Evolutionary conservation across 1,140 invertebrate species (phyloP).

Genomic region (Rhopalosiphum padi): DNA sequence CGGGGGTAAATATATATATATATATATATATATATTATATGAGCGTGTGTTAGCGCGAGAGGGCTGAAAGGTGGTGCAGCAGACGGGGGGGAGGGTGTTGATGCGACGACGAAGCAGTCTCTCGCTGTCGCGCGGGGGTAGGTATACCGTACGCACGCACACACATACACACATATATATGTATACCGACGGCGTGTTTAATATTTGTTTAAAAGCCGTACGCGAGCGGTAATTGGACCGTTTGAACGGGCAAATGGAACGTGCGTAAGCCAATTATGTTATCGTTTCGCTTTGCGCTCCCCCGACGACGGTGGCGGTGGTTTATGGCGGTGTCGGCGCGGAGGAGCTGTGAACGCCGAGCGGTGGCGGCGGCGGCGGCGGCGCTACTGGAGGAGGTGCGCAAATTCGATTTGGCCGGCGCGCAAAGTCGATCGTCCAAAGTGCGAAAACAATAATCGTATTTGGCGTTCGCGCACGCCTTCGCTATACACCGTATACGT

Average conservation of each 20-base stretch:
- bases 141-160: neutral
- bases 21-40: neutral
- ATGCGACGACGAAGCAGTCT: neutral
- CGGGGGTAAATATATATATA: neutral
- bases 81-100: neutral
- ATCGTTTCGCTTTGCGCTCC: constrained; percentile 39
- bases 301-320: neutral
- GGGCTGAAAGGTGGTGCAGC: neutral
- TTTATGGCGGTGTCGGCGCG: neutral
- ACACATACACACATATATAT: neutral
- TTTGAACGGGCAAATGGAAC: constrained; percentile 39
- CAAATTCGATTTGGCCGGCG: constrained; percentile 28
- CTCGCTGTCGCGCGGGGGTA: neutral
- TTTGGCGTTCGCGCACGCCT: neutral
- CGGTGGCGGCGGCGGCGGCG: neutral
- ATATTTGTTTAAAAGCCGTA: constrained; percentile 50
- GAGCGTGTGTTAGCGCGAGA: too few species aligned
- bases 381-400: neutral
- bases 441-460: constrained; percentile 46
- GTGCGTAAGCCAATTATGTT: constrained; percentile 29
- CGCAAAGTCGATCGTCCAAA: constrained; percentile 24
- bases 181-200: neutral
- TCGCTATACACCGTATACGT: neutral
- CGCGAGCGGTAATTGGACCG: constrained; percentile 43
- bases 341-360: neutral